Percentiles rank a stretch among this genome's conserved stretches.
Conservation (phyloP, 2,797 vertebrate species). For the Cichlasoma orientale region DNA sequence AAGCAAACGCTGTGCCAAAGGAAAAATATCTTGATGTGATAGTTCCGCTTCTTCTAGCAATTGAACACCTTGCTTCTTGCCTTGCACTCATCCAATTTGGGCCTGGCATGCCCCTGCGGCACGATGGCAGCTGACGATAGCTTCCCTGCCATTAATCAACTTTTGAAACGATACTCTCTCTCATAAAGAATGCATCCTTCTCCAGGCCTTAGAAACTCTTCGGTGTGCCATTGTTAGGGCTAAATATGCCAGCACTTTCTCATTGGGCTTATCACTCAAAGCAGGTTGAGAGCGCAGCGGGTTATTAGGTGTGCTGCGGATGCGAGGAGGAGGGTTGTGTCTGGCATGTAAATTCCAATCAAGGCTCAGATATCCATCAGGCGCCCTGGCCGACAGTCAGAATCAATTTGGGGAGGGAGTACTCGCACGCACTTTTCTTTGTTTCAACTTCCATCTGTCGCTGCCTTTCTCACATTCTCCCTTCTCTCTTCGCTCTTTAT, state of each 20-base stretch:
- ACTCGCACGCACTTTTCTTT: slow-evolving; percentile 54
- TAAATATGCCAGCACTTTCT: slow-evolving; percentile 59
- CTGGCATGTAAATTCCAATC: slow-evolving; percentile 76
- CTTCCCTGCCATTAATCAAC: slow-evolving; percentile 66
- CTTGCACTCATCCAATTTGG: slow-evolving; percentile 55
- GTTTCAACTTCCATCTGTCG: slow-evolving; percentile 56
- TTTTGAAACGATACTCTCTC: slow-evolving; percentile 56
- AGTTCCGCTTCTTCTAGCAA: slow-evolving; percentile 48
- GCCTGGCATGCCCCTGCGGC: slow-evolving; percentile 23
- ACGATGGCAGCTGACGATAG: slow-evolving; percentile 53
- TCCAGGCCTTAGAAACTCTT: slow-evolving; percentile 42
- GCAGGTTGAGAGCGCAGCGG: slow-evolving; percentile 59
- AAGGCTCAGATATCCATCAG: slow-evolving; percentile 74
- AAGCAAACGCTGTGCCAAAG: slow-evolving; percentile 41
- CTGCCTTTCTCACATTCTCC: slow-evolving; percentile 38
- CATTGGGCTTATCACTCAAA: slow-evolving; percentile 69
- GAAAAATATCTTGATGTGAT: slow-evolving; percentile 46
- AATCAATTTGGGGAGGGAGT: slow-evolving; percentile 73
- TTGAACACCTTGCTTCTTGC: slow-evolving; percentile 38
- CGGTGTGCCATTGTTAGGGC: slow-evolving; percentile 44
- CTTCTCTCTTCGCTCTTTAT: slow-evolving; percentile 48
- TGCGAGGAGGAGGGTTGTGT: slow-evolving; percentile 39
- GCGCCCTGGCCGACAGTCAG: slow-evolving; percentile 48
- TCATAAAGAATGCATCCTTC: slow-evolving; percentile 64
- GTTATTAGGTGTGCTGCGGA: slow-evolving; percentile 51